A percentile compares a stretch with the other conserved stretches of the same genome.
These are phyloP conservation scores for Octomys mimax DNA, from an alignment of 2,797 vertebrate species.

Conservation along the genomic window DNA sequence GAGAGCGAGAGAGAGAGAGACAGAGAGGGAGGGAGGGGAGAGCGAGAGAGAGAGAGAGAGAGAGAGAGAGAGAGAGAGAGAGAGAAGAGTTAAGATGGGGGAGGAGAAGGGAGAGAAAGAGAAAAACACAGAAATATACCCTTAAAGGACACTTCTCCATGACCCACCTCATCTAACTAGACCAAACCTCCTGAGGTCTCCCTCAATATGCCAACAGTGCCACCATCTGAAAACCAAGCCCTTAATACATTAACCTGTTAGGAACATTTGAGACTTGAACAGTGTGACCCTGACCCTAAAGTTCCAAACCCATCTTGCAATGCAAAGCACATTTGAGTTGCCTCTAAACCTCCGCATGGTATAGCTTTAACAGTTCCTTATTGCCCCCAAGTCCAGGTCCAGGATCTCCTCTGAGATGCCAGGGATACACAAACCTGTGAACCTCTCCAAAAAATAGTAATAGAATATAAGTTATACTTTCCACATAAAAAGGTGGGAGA, in stretches of 20 bases:
- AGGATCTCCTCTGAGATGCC: neutral
- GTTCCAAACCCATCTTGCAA: neutral
- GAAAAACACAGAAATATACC: neutral
- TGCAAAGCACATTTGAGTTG: neutral
- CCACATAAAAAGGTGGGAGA: neutral
- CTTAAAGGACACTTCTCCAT: neutral
- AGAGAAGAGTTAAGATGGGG: accelerated
- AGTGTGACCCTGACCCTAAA: neutral
- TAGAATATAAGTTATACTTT: neutral
- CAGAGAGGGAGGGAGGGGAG: neutral
- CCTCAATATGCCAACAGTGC: neutral
- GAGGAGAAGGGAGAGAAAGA: neutral
- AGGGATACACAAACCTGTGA: neutral
- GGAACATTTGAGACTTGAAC: neutral
- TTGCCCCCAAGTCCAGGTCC: neutral
- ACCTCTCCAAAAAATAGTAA: neutral
- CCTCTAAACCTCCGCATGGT: neutral
- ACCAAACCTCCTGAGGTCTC: too few species aligned
- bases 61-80: neutral
- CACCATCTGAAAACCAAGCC: neutral
- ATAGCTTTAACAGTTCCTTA: neutral
- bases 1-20: too few species aligned
- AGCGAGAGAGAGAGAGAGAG: neutral
- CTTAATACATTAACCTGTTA: neutral
- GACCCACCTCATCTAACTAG: neutral